Evolutionary conservation across 1,140 invertebrate genomes (phyloP), one percentile per base, ranked within the genome.

Genomic region (Danaus melanippus): DNA sequence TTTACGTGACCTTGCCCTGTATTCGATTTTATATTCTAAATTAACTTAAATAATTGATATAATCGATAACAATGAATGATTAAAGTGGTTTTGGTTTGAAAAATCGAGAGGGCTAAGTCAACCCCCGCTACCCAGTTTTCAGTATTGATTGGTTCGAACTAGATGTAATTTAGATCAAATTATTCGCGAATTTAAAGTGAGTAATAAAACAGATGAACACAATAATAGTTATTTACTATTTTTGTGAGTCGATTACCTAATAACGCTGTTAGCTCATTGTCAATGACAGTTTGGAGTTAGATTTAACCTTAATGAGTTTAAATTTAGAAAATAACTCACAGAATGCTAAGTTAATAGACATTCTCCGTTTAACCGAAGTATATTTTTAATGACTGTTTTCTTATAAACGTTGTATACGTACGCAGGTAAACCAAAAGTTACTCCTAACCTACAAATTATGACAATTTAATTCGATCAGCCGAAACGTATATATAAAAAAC

Each of bases 1-100:
- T 76, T 72, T 80, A 84, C 80, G 80, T 84, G 83, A 86, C 83
- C 79, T 84, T 86, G 83, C 62, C 50, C 76, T 67, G 76, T 71
- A 63, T 66, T 75, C 53, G 47, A 58, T 71, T 67, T 50, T 54
- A 54, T 21, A 46, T 53, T 62, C 62, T 44, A 58, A 50, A 50
- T 58, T 60, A 54, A 56, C 45, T 47, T 52, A 50, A 50, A 59
- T 45, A 43, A 10, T 43, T 50, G 17, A 12, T 45, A 39, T 21
- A 48, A 58, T 54, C 48, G 12, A 41, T 50, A 4, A 2, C n/a
- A 50, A 47, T 56, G 15, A 32, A 44, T 11, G 21, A 32, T 4
- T 4, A 32, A n/a, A 50, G 32, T 4, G n/a, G 41, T 41, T 41
- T 32, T 32, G 32, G 5, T 12, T 11, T 48, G 45, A 45, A 58